Base-by-base conservation (phyloP, 2,888 invertebrate genomes). In the Chrysopilus asiliformis region DNA sequence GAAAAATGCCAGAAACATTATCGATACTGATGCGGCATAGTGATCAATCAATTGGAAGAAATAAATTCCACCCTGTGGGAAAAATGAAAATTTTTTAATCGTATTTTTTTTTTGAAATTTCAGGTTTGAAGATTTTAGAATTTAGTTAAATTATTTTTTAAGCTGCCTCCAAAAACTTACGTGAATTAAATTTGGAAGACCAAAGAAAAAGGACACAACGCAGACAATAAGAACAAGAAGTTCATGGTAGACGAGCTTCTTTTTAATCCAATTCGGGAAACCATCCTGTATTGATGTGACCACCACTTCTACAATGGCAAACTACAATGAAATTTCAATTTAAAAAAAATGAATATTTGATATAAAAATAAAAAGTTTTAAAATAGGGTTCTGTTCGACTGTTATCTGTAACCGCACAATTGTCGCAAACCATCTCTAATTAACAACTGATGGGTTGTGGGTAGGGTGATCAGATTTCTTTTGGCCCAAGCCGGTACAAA, bases 271-370 rank as follows among this genome's bases (percentile, higher is more conserved):
- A 44, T 77, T 76, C 1, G 86, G 85, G 58, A 90, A 91, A 17
- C 89, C 89, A 56, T 93, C 93, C 66, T 90, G 87, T 49, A 93
- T 80, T 5, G 90, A 86, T 3, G 91, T 90, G 3, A 91, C 85
- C 3, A 93, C 86, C 5, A 91, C 91, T 67, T 93, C 91, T 31
- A 91, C 89, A 44, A 89, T 85, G 20, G 91, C 90, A 65, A 93
- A 91, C 85, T 89, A 66, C 46, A 75, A 73, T 37, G 44, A 45
- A 32, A n/a, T n/a, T n/a, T n/a, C n/a, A n/a, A n/a, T n/a, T n/a
- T n/a, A n/a, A n/a, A n/a, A n/a, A n/a, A n/a, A n/a, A n/a, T n/a
- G n/a, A n/a, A n/a, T n/a, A n/a, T n/a, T n/a, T n/a, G n/a, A n/a
- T n/a, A n/a, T n/a, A n/a, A n/a, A n/a, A n/a, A n/a, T n/a, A n/a